Percentiles rank a stretch among this genome's conserved stretches.
Conservation (phyloP, 1,140 invertebrate genomes). For the Euwallacea similis region DNA sequence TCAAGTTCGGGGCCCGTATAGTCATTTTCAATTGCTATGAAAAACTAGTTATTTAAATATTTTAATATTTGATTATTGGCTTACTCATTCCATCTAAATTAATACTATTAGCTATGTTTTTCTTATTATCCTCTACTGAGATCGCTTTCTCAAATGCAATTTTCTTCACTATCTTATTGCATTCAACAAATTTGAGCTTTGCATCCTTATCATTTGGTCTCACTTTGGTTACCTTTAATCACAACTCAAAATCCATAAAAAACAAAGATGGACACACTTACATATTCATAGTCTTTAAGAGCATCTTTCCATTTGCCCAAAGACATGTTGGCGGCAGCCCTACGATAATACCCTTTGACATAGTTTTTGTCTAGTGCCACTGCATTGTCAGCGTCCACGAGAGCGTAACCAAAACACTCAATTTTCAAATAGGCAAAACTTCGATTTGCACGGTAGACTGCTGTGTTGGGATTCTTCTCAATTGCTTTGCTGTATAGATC, state of each 20-base stretch:
- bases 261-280: conserved; percentile 56
- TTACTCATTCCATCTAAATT: conserved; percentile 90
- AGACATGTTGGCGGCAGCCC: conserved; percentile 96
- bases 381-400: conserved; percentile 88
- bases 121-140: conserved; percentile 85
- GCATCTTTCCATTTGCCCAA: conserved; percentile 97
- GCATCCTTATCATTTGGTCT: conserved; percentile 94
- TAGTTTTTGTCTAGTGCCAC: conserved; percentile 89
- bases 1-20: conserved; percentile 91
- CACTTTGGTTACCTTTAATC: conserved; percentile 76
- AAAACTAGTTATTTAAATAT: conserved; percentile 18
- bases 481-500: conserved; percentile 91
- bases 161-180: conserved; percentile 93
- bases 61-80: conserved; percentile 46
- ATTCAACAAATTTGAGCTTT: conserved; percentile 90
- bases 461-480: conserved; percentile 77
- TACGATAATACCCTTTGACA: conserved; percentile 92
- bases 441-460: conserved; percentile 90
- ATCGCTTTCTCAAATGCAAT: conserved; percentile 98
- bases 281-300: conserved; percentile 94
- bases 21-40: conserved; percentile 87
- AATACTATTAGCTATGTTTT: conserved; percentile 82
- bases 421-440: conserved; percentile 92
- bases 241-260: conserved; percentile 9
- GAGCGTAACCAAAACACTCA: conserved; percentile 92